Evolutionary conservation across 2,797 vertebrate genomes (phyloP), one percentile per base, ranked within the genome.

Genomic region (Coranthus polyacanthus): DNA sequence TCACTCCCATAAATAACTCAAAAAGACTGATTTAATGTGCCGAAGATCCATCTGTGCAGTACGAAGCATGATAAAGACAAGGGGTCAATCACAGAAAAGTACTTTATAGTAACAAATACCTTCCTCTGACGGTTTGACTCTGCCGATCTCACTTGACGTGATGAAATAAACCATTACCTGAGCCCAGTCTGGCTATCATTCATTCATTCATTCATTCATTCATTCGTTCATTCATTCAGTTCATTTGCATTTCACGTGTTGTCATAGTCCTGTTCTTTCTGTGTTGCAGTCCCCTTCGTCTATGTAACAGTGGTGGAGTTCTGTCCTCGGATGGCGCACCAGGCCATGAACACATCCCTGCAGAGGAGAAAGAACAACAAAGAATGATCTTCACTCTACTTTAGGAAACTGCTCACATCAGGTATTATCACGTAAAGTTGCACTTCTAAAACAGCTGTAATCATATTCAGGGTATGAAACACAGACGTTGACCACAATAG

Each of bases 301-400:
- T 94, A 95, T 86, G 93, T 89, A 64, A 96, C 94, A 0, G 95
- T 95, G 60, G 96, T 92, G 67, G 94, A 93, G 88, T 89, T 95
- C 79, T 95, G 94, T 71, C 92, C 94, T 80, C 96, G 91, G 81
- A 96, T 94, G 38, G 95, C 93, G 37, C 96, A 93, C 96, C 96
- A 97, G 55, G 96, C 95, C 89, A 95, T 93, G 89, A 97, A 97
- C 54, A 96, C 95, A 4, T 97, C 96, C 87, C 96, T 97, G 91
- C 1, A n/a, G 46, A 54, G 10, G 50, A 46, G 56, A 20, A 32
- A 21, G n/a, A 45, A 38, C 0, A 3, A n/a, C 11, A 7, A 24
- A 8, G 10, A 37, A 16, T 67, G 2, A 54, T 2, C 52, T 37
- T 17, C 8, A 0, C 26, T 17, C 1, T 16, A 3, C n/a, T 3